These are phyloP conservation scores for Natator depressus DNA, from an alignment of 2,113 vertebrate genomes.

Conservation along the genomic window DNA sequence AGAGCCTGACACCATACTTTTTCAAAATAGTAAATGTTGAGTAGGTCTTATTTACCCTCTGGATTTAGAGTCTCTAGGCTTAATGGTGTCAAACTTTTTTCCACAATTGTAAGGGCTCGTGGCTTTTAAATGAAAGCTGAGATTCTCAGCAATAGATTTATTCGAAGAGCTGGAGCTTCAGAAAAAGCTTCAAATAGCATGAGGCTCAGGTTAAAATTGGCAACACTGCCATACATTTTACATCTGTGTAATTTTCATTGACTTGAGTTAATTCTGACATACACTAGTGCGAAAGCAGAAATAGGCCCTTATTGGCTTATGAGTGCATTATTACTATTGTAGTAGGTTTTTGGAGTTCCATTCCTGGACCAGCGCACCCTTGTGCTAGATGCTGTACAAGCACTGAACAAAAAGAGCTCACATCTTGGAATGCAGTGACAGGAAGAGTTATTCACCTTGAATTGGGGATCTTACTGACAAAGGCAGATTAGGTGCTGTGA, in stretches of 20 bases:
- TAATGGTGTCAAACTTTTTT: neutral
- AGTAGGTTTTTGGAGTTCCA: neutral
- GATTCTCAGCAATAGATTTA: neutral
- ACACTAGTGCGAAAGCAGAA: neutral
- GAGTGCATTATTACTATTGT: neutral
- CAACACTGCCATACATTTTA: neutral
- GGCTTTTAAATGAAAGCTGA: neutral
- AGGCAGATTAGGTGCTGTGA: neutral
- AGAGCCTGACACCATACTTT: neutral
- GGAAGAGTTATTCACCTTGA: neutral
- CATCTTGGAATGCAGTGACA: neutral
- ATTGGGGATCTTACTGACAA: neutral
- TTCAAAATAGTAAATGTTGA: neutral
- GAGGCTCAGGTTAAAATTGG: neutral
- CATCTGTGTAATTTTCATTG: neutral
- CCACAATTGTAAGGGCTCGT: neutral
- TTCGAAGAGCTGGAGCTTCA: neutral
- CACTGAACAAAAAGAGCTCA: neutral
- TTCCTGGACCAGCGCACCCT: neutral
- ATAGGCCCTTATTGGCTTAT: too few species aligned
- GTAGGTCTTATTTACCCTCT: neutral
- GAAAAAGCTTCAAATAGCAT: fast-evolving
- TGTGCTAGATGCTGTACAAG: neutral
- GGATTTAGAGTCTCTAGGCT: neutral
- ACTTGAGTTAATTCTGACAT: neutral